Base-by-base conservation (phyloP, 2,113 vertebrate genomes). In the Corynorhinus townsendii region DNA sequence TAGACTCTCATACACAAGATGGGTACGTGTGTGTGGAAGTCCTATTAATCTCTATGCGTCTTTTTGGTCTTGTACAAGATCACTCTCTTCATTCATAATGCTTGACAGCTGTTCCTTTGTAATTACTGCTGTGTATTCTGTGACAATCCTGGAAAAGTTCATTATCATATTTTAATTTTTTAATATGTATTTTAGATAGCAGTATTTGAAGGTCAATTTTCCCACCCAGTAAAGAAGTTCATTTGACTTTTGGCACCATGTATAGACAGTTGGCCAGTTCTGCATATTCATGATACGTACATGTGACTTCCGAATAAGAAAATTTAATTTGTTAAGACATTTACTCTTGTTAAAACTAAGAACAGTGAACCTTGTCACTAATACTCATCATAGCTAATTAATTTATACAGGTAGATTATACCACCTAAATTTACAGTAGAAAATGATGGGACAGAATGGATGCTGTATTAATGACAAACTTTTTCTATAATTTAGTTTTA, bases 401-500 rank as follows among this genome's bases (percentile, higher is more conserved):
- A 54, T 62, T 62, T 94, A 47, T 83, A 79, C 2, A 81, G n/a
- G 16, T 40, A 68, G 71, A 81, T 76, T 54, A 20, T 35, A 49
- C 38, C 40, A 75, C n/a, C 14, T 73, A 40, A 19, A 3, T 91
- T 91, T 88, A 73, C 5, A 72, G 12, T 28, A 89, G 26, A 80
- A 83, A 71, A 38, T 33, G 45, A 6, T 91, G 19, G 3, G 45
- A 47, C n/a, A 56, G 47, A 77, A 62, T 59, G 14, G n/a, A 47
- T 72, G 11, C 33, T 80, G 7, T 79, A 24, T 92, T 91, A 88
- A 83, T 90, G 38, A 56, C 59, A 54, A 86, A 33, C 3, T 92
- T 87, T 94, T 90, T 88, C 79, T 62, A 8, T 71, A 84, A 54
- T 86, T 95, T 54, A 84, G 38, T 91, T 81, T 92, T 69, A 92